These are phyloP conservation scores for Gorsachius goisagi DNA, from an alignment of 2,113 vertebrate genomes.

Conservation along the genomic window DNA sequence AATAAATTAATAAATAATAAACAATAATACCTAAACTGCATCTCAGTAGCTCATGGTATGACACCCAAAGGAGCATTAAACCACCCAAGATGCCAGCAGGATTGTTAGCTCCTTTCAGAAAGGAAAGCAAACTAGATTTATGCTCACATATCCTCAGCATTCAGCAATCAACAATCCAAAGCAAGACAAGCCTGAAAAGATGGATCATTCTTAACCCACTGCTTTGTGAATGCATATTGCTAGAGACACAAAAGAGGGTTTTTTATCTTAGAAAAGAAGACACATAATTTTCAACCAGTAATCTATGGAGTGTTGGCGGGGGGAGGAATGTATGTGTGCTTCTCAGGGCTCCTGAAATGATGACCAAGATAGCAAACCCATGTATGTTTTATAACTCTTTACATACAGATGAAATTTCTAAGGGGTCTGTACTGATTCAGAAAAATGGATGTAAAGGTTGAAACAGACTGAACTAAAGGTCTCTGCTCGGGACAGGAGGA, in stretches of 20 bases:
- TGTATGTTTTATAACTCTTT: neutral
- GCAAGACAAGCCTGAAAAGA: neutral
- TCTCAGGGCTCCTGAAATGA: neutral
- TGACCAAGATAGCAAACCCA: neutral
- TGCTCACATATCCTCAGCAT: neutral
- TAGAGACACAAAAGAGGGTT: neutral
- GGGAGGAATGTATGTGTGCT: neutral
- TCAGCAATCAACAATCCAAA: neutral
- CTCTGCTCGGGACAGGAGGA: too few species aligned
- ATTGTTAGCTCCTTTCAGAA: neutral
- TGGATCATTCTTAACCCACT: neutral
- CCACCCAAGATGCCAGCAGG: neutral
- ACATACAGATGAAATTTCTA: neutral
- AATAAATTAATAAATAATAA: neutral
- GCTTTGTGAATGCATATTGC: neutral
- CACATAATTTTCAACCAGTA: neutral
- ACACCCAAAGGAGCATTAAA: neutral
- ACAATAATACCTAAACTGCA: neutral
- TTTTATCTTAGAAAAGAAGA: neutral
- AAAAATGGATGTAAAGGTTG: neutral
- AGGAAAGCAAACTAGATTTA: neutral
- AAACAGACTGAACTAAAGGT: neutral
- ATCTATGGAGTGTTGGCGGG: neutral
- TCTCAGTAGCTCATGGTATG: neutral
- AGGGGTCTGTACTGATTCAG: neutral